Conservation (phyloP, 2,113 vertebrate species). For the Phodopus roborovskii region DNA sequence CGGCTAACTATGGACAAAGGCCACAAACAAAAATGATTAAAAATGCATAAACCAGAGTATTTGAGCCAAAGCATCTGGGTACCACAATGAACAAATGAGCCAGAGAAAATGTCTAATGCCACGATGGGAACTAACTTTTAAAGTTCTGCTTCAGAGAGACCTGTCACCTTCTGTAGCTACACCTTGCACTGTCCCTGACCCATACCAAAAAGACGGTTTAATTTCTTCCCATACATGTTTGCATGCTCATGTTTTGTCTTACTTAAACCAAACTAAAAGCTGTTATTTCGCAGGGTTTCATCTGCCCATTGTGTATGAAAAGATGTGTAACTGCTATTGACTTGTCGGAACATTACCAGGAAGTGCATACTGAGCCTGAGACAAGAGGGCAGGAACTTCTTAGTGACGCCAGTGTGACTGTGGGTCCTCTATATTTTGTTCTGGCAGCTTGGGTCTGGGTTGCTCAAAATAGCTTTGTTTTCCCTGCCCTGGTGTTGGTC, state of each 20-base stretch:
- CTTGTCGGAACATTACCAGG: conserved; percentile 88
- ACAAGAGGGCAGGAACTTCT: conserved; percentile 82
- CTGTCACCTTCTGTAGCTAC: conserved; percentile 49
- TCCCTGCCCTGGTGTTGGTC: conserved; percentile 70
- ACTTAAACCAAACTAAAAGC: conserved; percentile 65
- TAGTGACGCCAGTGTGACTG: conserved; percentile 82
- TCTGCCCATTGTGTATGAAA: conserved; percentile 90
- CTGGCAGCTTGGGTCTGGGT: conserved; percentile 83
- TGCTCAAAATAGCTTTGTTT: conserved; percentile 77
- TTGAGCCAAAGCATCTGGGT: background rate
- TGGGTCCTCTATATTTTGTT: conserved; percentile 87
- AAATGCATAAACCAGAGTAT: background rate
- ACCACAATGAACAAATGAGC: background rate
- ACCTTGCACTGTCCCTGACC: conserved; percentile 29
- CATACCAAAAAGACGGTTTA: background rate
- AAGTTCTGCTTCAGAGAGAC: background rate
- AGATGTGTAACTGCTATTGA: conserved; percentile 86
- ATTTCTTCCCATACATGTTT: conserved; percentile 50
- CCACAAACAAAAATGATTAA: conserved; percentile 13
- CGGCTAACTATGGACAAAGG: conserved; percentile 20
- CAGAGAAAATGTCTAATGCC: background rate
- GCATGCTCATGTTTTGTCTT: conserved; percentile 62
- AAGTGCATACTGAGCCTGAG: conserved; percentile 84
- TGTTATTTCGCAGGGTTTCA: conserved; percentile 89
- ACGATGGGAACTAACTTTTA: conserved; percentile 23